These are phyloP conservation scores for Volucella inanis DNA, from an alignment of 2,888 invertebrate species.

Conservation along the genomic window DNA sequence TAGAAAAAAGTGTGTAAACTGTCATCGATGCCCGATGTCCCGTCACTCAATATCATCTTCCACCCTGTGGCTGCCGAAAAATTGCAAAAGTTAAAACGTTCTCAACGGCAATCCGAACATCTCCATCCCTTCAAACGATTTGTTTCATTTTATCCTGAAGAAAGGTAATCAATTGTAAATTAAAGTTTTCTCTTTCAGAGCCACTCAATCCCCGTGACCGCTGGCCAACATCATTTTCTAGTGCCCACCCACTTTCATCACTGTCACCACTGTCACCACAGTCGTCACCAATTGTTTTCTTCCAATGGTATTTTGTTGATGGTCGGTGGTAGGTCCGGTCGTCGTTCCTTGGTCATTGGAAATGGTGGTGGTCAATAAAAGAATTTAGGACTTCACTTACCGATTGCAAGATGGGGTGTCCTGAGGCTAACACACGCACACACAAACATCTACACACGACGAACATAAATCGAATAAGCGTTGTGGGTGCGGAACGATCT, in stretches of 20 bases:
- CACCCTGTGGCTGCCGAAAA: constrained; percentile 3
- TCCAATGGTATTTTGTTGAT: constrained; percentile 46
- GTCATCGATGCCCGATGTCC: constrained; percentile 54
- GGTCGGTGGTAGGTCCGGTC: neutral
- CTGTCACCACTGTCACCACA: neutral
- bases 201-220: constrained; percentile 62
- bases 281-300: constrained; percentile 16
- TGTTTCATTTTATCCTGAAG: constrained; percentile 39
- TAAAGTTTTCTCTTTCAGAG: constrained; percentile 69
- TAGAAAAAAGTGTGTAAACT: constrained; percentile 42
- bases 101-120: neutral
- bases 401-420: constrained; percentile 20
- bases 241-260: neutral
- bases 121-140: constrained; percentile 18
- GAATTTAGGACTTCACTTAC: constrained; percentile 73
- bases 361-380: constrained; percentile 66
- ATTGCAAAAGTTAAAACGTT: constrained; percentile 10
- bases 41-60: constrained; percentile 42
- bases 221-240: constrained; percentile 25
- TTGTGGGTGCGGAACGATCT: constrained; percentile 48
- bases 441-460: too few relatives aligned
- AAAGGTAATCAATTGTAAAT: constrained; percentile 73
- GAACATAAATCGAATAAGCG: neutral
- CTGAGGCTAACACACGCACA: neutral
- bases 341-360: neutral